Percentiles rank a stretch among this genome's conserved stretches.
These are phyloP conservation scores for Cotesia glomerata DNA, from an alignment of 1,140 invertebrate species.

Conservation along the genomic window DNA sequence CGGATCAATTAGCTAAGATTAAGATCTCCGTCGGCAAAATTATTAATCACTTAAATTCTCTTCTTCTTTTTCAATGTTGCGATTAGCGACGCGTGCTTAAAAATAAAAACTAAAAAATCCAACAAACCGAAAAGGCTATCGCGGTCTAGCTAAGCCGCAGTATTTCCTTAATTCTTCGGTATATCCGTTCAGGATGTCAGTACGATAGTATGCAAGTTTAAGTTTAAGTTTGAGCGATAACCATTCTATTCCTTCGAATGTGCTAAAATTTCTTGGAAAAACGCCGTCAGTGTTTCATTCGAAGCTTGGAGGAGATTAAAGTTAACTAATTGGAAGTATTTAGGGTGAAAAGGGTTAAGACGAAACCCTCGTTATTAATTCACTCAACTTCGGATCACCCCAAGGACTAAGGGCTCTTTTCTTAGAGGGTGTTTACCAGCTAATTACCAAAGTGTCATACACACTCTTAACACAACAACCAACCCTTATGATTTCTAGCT, in stretches of 20 bases:
- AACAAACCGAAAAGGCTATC: conserved; percentile 37
- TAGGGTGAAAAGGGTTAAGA: too few relatives aligned
- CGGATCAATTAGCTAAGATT: too few relatives aligned
- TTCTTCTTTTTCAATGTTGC: too few relatives aligned
- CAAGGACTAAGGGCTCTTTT: conserved; percentile 45
- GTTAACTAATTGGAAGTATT: too few relatives aligned
- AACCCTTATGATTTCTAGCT: conserved; percentile 16
- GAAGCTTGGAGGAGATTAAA: too few relatives aligned
- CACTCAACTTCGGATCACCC: not conserved
- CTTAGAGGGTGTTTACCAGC: conserved; percentile 48
- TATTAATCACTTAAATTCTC: not conserved
- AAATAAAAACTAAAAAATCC: not conserved
- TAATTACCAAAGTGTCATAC: conserved; percentile 58
- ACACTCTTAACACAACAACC: conserved; percentile 46
- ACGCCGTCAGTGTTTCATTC: too few relatives aligned
- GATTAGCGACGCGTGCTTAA: not conserved
- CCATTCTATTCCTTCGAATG: conserved; percentile 14
- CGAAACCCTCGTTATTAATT: too few relatives aligned
- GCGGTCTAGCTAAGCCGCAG: conserved; percentile 47
- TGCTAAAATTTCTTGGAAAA: not conserved
- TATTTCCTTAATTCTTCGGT: conserved; percentile 49
- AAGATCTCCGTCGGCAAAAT: too few relatives aligned
- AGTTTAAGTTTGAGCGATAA: too few relatives aligned
- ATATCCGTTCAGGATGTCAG: not conserved
- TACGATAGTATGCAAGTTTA: too few relatives aligned